phyloP scores from a whole-genome alignment of 1,140 invertebrate species.

The Cyphomyrmex costatus region DNA sequence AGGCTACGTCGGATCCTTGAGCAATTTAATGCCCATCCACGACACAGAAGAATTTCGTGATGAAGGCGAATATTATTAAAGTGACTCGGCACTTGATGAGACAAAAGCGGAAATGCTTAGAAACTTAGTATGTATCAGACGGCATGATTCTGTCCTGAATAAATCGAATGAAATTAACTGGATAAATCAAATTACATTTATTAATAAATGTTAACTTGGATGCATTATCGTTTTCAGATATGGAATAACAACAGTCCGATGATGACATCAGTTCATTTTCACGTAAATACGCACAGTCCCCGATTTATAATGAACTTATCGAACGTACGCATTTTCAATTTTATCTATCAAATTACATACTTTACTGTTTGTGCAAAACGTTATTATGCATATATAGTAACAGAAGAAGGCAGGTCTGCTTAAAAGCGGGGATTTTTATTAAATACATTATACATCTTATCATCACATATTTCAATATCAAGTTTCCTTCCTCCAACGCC shows the following conservation, averaged over 20 bases:
- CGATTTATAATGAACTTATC: conserved; percentile 3
- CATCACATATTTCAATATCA: neutral
- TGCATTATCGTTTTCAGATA: neutral
- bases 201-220: conserved; percentile 5
- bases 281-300: neutral
- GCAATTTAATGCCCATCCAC: neutral
- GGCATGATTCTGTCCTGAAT: neutral
- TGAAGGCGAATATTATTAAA: conserved; percentile 33
- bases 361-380: neutral
- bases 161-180: neutral
- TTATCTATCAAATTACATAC: conserved; percentile 4
- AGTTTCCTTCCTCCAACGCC: neutral
- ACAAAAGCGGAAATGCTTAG: neutral
- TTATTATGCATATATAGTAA: neutral
- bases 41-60: conserved; percentile 34
- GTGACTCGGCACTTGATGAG: conserved; percentile 25
- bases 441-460: neutral
- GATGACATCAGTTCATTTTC: neutral
- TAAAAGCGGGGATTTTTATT: neutral
- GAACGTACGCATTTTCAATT: conserved; percentile 5
- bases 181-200: neutral
- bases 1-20: conserved; percentile 2
- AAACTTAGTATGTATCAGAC: neutral
- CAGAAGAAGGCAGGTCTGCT: neutral
- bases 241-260: neutral